Conservation (phyloP, 1,140 invertebrate species). For the Rhopalosiphum padi region DNA sequence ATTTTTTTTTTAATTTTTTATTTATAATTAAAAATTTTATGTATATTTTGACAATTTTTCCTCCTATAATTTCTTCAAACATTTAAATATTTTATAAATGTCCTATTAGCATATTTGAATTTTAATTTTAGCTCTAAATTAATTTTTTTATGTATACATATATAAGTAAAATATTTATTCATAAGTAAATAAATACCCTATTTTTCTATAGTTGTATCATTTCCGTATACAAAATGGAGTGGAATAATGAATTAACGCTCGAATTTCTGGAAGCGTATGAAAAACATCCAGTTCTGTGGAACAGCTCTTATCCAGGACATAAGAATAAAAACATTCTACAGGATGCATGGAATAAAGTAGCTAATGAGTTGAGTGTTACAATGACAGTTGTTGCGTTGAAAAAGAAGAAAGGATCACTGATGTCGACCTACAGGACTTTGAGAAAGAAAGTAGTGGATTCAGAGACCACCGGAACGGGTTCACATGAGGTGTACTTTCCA, state of each 20-base stretch:
- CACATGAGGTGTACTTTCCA: conserved; percentile 60
- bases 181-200: not conserved
- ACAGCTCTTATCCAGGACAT: conserved; percentile 23
- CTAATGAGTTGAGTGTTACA: conserved; percentile 38
- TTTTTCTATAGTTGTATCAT: conserved; percentile 14
- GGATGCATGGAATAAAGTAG: conserved; percentile 41
- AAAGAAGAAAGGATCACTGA: conserved; percentile 62
- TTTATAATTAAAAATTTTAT: no score
- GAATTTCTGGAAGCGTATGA: conserved; percentile 32
- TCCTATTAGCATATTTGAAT: no score
- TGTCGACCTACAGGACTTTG: conserved; percentile 60
- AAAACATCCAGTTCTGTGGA: conserved; percentile 30
- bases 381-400: conserved; percentile 59
- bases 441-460: conserved; percentile 59
- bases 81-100: no score
- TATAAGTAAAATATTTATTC: no score
- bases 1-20: no score
- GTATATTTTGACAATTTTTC: no score
- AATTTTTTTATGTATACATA: no score
- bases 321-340: conserved; percentile 17
- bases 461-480: conserved; percentile 53
- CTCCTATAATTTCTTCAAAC: no score
- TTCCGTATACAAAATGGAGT: conserved; percentile 9
- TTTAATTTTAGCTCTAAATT: no score
- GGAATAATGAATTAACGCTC: conserved; percentile 17